Conservation (phyloP, 2,113 vertebrate species). For the Cyprinus carpio region DNA sequence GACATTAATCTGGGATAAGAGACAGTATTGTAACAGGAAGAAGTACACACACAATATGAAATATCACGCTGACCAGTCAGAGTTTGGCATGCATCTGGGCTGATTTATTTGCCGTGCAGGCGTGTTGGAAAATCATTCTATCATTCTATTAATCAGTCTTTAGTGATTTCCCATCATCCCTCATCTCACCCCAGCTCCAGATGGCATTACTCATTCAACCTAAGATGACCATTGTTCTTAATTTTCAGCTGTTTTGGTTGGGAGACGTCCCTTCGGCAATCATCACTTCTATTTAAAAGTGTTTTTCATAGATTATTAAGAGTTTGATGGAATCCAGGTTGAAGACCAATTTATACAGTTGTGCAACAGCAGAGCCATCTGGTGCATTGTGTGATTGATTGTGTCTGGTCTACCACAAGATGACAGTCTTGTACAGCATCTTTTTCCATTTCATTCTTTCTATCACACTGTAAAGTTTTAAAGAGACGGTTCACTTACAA, state of each 20-base stretch:
- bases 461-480: background rate
- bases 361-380: slow-evolving; percentile 11
- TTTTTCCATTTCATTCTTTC: slow-evolving; percentile 14
- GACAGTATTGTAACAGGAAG: background rate
- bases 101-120: background rate
- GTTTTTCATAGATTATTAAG: slow-evolving; percentile 22
- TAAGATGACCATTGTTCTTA: slow-evolving; percentile 22
- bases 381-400: slow-evolving; percentile 2
- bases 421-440: slow-evolving; percentile 59
- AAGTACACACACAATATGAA: background rate
- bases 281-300: slow-evolving; percentile 15
- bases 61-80: background rate
- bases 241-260: slow-evolving; percentile 9
- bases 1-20: background rate
- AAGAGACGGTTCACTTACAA: background rate
- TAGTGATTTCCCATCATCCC: slow-evolving; percentile 32
- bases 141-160: slow-evolving; percentile 30
- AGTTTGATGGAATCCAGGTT: slow-evolving; percentile 21
- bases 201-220: slow-evolving; percentile 38
- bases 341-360: slow-evolving; percentile 7
- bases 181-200: slow-evolving; percentile 2
- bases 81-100: slow-evolving; percentile 2
- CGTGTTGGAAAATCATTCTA: slow-evolving; percentile 10
- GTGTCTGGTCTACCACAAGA: slow-evolving; percentile 58
- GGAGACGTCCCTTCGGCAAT: background rate